These are phyloP conservation scores for Latrodectus geometricus DNA, from an alignment of 1,140 invertebrate species.

Conservation along the genomic window DNA sequence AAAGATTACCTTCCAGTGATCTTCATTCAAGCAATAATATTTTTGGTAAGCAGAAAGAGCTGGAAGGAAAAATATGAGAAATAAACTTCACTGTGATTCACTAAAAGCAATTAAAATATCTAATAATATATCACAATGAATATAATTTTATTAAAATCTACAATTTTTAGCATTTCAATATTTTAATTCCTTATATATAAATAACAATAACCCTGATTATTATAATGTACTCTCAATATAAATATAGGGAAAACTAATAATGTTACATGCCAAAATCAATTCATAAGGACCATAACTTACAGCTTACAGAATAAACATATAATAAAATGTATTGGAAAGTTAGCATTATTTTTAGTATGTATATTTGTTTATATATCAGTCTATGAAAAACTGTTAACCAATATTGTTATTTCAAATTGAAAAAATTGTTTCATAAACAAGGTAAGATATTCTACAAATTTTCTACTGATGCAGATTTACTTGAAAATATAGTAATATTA, in stretches of 20 bases:
- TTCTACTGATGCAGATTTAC: no score
- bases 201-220: neutral
- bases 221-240: neutral
- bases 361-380: no score
- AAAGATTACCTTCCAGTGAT: conserved; percentile 80
- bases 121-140: neutral
- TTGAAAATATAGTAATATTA: no score
- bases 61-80: conserved; percentile 72
- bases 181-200: neutral
- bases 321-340: no score
- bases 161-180: neutral
- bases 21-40: conserved; percentile 76
- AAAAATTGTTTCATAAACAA: no score
- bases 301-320: no score
- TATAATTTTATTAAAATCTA: conserved; percentile 12
- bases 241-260: neutral
- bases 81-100: conserved; percentile 53
- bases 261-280: no score
- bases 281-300: no score
- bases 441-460: no score
- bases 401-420: no score
- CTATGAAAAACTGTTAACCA: no score
- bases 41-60: conserved; percentile 95
- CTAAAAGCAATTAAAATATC: conserved; percentile 19
- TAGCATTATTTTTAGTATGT: no score